phyloP scores from a whole-genome alignment of 2,113 vertebrate species.

The Siniperca chuatsi region DNA sequence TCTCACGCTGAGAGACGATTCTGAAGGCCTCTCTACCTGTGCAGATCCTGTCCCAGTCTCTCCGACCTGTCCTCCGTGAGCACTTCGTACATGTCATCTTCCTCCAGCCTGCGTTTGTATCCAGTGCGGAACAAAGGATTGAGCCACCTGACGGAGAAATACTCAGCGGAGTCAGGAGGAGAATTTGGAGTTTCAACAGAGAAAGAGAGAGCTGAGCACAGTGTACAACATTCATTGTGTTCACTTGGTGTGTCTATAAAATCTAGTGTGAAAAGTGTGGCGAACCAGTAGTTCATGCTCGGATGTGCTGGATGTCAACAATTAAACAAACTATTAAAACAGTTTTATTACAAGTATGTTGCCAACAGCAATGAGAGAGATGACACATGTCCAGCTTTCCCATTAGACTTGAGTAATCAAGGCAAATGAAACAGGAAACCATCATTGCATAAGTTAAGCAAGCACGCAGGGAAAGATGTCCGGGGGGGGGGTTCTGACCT shows the following conservation, averaged over 20 bases:
- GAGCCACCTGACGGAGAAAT: constrained; percentile 88
- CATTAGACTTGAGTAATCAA: too few species aligned
- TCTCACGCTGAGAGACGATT: background rate
- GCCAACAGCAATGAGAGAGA: too few species aligned
- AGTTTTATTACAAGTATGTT: too few species aligned
- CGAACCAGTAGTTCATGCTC: too few species aligned
- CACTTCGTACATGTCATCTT: constrained; percentile 95
- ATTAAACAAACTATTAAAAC: too few species aligned
- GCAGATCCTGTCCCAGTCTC: constrained; percentile 88
- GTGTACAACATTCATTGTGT: too few species aligned
- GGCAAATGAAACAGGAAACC: too few species aligned
- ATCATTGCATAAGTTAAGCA: too few species aligned
- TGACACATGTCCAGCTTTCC: too few species aligned
- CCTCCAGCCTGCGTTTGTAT: constrained; percentile 90
- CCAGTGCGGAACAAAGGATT: constrained; percentile 92
- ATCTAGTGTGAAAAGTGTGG: too few species aligned
- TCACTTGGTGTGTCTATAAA: too few species aligned
- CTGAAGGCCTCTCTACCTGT: constrained; percentile 83
- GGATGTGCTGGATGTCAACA: too few species aligned
- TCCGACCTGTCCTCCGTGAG: constrained; percentile 90
- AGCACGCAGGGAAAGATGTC: background rate
- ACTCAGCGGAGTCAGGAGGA: background rate
- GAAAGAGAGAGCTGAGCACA: background rate
- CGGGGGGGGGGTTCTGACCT: background rate
- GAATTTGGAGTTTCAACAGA: background rate